A percentile compares a stretch with the other conserved stretches of the same genome.
Evolutionary conservation across 2,797 vertebrate genomes (phyloP).

Genomic region (Astyanax mexicanus): DNA sequence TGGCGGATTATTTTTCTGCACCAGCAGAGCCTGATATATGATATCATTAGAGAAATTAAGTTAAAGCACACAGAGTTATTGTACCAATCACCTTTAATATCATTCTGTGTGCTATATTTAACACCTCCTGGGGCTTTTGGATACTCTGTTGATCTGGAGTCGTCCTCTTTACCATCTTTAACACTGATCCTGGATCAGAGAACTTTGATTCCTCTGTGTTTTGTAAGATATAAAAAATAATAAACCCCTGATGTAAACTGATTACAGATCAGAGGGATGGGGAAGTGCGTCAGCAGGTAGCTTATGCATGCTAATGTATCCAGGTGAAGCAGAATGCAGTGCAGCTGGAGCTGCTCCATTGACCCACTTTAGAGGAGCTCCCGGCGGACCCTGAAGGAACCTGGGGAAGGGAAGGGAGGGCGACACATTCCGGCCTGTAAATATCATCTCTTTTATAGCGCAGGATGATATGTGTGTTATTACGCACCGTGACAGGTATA

Average conservation of each 20-base stretch:
- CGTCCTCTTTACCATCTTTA: background rate
- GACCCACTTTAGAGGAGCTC: constrained; percentile 31
- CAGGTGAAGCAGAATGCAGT: constrained; percentile 10
- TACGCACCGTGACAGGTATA: background rate
- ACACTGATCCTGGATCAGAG: background rate
- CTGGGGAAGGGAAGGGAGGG: background rate
- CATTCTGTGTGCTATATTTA: background rate
- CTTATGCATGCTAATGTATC: constrained; percentile 1
- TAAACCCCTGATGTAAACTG: background rate
- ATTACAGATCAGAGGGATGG: background rate
- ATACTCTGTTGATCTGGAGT: background rate
- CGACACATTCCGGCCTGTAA: background rate
- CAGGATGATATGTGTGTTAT: background rate
- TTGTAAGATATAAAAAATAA: no score
- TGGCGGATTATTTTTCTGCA: background rate
- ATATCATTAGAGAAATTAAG: background rate
- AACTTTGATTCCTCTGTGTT: background rate
- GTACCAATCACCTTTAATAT: background rate
- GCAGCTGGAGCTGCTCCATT: constrained; percentile 31
- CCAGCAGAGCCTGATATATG: no score
- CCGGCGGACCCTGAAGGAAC: background rate
- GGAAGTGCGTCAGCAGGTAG: background rate
- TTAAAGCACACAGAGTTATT: background rate
- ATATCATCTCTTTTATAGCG: background rate
- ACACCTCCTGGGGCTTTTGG: background rate